Evolutionary conservation across 2,888 invertebrate species (phyloP).

Genomic region (Sphaerophoria rueppellii): DNA sequence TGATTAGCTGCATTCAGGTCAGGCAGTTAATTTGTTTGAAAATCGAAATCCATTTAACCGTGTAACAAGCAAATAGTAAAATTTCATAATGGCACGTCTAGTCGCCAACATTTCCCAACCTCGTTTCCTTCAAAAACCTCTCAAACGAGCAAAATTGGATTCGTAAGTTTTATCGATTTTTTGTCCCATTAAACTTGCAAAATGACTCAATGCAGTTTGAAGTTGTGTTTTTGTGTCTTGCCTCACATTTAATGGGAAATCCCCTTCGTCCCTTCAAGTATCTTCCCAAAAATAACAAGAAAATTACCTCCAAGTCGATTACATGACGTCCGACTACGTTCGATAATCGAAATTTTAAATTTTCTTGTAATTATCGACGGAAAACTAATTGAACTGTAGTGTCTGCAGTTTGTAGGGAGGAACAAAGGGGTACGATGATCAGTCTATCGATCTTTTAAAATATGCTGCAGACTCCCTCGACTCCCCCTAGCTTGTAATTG

Average conservation of each 20-base stretch:
- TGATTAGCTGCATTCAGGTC: slow-evolving; percentile 40
- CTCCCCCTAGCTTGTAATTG: slow-evolving; percentile 66
- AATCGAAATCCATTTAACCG: slow-evolving; percentile 69
- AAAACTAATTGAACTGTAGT: slow-evolving; percentile 70
- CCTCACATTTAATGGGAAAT: background rate
- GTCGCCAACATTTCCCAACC: too few species aligned
- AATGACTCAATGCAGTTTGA: slow-evolving; percentile 54
- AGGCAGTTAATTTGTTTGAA: slow-evolving; percentile 53
- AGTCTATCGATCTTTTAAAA: slow-evolving; percentile 40
- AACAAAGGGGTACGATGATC: slow-evolving; percentile 11
- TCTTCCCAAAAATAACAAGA: background rate
- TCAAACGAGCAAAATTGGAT: slow-evolving; percentile 39
- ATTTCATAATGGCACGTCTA: slow-evolving; percentile 67
- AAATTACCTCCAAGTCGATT: slow-evolving; percentile 47
- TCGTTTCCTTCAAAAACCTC: background rate
- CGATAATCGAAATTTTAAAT: slow-evolving; percentile 2
- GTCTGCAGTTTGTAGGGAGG: slow-evolving; percentile 37
- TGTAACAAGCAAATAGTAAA: slow-evolving; percentile 64
- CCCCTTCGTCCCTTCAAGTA: background rate
- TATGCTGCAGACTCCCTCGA: slow-evolving; percentile 5
- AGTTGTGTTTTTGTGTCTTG: slow-evolving; percentile 4
- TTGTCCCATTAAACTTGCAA: background rate
- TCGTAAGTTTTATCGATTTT: slow-evolving; percentile 30
- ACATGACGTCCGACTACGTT: slow-evolving; percentile 31
- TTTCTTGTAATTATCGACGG: slow-evolving; percentile 68